Conservation (phyloP, 2,888 invertebrate genomes). For the Thyatira batis region DNA sequence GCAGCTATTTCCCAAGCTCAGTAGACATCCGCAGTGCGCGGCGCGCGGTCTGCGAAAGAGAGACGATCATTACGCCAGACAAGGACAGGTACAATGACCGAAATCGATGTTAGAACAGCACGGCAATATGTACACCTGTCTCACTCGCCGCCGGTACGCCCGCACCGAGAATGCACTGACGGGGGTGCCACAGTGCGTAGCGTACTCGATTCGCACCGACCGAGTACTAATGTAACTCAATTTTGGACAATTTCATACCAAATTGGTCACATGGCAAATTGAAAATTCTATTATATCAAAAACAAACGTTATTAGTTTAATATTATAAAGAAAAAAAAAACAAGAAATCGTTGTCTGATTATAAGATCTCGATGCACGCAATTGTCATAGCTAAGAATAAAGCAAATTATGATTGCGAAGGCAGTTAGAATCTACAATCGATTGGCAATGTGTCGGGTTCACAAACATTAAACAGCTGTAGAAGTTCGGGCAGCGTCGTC, state of each 20-base stretch:
- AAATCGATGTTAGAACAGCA: constrained; percentile 68
- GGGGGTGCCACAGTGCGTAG: constrained; percentile 35
- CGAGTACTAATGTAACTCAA: constrained; percentile 4
- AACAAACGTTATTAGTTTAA: too few relatives aligned
- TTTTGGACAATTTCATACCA: background rate
- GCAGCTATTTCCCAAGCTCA: constrained; percentile 44
- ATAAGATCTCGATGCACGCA: background rate
- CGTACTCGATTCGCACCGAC: constrained; percentile 49
- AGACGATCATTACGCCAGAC: constrained; percentile 51
- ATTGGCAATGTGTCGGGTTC: constrained; percentile 60
- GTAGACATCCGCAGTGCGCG: constrained; percentile 64
- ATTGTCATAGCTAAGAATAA: background rate
- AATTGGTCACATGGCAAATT: background rate
- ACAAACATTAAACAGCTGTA: constrained; percentile 79
- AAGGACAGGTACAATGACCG: constrained; percentile 54
- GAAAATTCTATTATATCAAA: background rate
- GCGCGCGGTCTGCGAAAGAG: constrained; percentile 38
- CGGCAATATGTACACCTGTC: constrained; percentile 31
- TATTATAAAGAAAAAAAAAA: too few relatives aligned
- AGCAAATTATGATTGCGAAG: constrained; percentile 30
- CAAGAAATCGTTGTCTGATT: background rate
- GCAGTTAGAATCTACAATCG: constrained; percentile 53
- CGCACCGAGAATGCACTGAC: constrained; percentile 67
- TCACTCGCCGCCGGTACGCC: constrained; percentile 55
- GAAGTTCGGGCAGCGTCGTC: constrained; percentile 54